phyloP scores from a whole-genome alignment of 2,888 invertebrate species.

The Drosophila picticornis region DNA sequence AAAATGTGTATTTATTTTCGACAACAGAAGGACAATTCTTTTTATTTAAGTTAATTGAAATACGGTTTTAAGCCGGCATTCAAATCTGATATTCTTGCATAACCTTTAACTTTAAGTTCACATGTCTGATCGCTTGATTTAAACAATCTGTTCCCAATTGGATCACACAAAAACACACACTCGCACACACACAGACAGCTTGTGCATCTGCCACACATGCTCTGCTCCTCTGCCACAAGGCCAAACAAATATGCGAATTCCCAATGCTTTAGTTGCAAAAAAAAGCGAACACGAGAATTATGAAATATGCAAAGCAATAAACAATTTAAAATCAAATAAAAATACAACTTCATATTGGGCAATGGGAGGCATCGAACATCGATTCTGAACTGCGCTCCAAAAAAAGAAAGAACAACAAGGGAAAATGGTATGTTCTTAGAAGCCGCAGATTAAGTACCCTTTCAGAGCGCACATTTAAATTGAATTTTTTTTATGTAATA shows the following conservation, averaged over 20 bases:
- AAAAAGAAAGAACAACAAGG: slow-evolving; percentile 32
- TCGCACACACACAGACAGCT: background rate
- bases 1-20: background rate
- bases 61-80: background rate
- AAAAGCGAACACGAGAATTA: slow-evolving; percentile 54
- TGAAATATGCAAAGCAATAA: slow-evolving; percentile 80
- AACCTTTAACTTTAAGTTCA: slow-evolving; percentile 19
- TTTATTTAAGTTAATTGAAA: background rate
- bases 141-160: slow-evolving; percentile 50
- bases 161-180: slow-evolving; percentile 26
- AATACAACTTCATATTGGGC: slow-evolving; percentile 78
- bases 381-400: slow-evolving; percentile 53
- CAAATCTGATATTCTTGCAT: background rate
- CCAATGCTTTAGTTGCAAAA: slow-evolving; percentile 18
- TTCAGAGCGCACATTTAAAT: background rate
- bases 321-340: slow-evolving; percentile 80
- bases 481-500: background rate
- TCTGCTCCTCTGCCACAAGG: slow-evolving; percentile 39
- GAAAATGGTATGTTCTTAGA: background rate
- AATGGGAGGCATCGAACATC: slow-evolving; percentile 56
- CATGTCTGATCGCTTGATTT: slow-evolving; percentile 45
- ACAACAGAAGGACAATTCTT: background rate
- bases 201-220: slow-evolving; percentile 24
- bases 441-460: background rate
- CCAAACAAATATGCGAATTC: slow-evolving; percentile 44